Base-by-base conservation (phyloP, 2,888 invertebrate genomes). In the Eupithecia subumbrata region DNA sequence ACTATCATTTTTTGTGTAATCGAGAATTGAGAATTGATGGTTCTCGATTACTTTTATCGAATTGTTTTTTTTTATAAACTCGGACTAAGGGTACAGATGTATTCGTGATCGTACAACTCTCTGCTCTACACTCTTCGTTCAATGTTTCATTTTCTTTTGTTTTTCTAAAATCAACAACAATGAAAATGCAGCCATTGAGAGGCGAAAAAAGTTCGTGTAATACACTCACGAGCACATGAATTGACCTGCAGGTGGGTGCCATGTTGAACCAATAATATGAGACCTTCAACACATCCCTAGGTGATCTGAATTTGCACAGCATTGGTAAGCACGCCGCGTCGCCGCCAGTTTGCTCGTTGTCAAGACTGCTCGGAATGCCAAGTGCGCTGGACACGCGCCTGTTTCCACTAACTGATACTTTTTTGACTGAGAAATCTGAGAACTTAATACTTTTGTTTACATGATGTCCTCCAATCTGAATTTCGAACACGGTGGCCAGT, bases 311-410 rank as follows among this genome's bases (percentile, higher is more conserved):
- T 75, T 77, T 73, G 77, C 74, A 67, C 11, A 72, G n/a, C n/a
- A 45, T 75, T 77, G 40, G 67, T 56, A 77, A 40, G 74, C 82
- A 69, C 52, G 76, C 71, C 78, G 77, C 78, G 82, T 79, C 48
- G 69, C 63, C 67, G 73, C 68, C 81, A 77, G 82, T 82, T 82
- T 79, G 81, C 82, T 80, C 80, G 77, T 82, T 80, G 81, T 81
- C 81, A 68, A 67, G 60, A n/a, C 71, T 71, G 78, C 68, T 68
- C 76, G 71, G 80, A 78, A 81, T 81, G 78, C 69, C 60, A 77
- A 77, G 30, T 74, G 18, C 67, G 64, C 34, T 34, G 60, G 25
- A 12, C 60, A 34, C 64, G 64, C 34, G 18, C 12, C 64, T 34
- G 34, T 64, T 64, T 64, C 34, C 18, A 64, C 64, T 64, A 64